Evolutionary conservation across 2,888 invertebrate species (phyloP).

Genomic region (Orchesella flavescens): DNA sequence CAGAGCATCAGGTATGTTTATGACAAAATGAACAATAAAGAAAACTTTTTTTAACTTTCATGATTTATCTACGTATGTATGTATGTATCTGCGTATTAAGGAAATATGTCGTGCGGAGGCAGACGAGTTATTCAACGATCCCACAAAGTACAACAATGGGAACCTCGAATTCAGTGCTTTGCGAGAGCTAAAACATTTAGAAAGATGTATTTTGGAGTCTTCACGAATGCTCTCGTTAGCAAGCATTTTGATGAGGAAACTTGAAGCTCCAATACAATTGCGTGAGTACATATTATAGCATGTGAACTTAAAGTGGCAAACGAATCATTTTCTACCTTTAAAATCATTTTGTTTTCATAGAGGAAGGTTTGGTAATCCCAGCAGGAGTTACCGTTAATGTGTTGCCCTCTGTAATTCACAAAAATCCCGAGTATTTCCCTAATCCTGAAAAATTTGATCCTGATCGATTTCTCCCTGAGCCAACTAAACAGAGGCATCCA

Average conservation of each 20-base stretch:
- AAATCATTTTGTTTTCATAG: neutral
- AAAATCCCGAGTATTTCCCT: constrained; percentile 42
- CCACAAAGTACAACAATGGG: neutral
- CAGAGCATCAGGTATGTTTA: constrained; percentile 13
- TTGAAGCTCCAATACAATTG: constrained; percentile 31
- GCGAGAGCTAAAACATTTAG: constrained; percentile 25
- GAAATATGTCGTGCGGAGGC: constrained; percentile 24
- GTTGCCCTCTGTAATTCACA: constrained; percentile 22
- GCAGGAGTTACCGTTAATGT: constrained; percentile 16
- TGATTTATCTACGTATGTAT: neutral
- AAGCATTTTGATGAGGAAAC: constrained; percentile 29
- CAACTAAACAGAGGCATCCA: neutral
- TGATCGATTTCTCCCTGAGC: constrained; percentile 41
- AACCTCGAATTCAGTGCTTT: constrained; percentile 5
- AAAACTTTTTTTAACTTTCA: neutral
- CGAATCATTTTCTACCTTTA: too few relatives aligned
- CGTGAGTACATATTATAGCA: constrained; percentile 1
- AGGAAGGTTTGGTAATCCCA: constrained; percentile 17
- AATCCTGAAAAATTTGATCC: constrained; percentile 47
- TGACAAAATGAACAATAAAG: neutral
- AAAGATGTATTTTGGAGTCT: constrained; percentile 36
- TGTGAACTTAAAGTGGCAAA: too few relatives aligned
- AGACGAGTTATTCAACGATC: constrained; percentile 13
- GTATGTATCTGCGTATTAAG: neutral
- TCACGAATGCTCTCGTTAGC: constrained; percentile 10